A percentile compares a stretch with the other conserved stretches of the same genome.
phyloP scores from a whole-genome alignment of 2,113 vertebrate genomes.

The Melierax canorus region DNA sequence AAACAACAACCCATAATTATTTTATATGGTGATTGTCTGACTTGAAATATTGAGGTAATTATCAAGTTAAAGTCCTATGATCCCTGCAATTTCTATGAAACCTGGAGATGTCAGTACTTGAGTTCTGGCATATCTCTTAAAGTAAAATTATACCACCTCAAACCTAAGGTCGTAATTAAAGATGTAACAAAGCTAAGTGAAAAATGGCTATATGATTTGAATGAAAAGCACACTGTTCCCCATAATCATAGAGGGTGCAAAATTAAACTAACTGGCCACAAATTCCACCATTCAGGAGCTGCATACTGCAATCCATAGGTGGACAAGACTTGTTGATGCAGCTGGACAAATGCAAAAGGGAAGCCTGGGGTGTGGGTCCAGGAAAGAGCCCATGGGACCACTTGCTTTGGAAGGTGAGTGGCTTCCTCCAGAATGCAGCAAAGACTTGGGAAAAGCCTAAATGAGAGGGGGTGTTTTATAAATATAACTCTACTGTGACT shows the following conservation, averaged over 20 bases:
- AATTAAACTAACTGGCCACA: neutral
- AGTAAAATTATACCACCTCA: slow-evolving; percentile 71
- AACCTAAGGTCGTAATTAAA: slow-evolving; percentile 75
- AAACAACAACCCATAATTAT: slow-evolving; percentile 77
- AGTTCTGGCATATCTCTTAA: slow-evolving; percentile 68
- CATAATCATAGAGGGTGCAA: neutral
- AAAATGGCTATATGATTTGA: slow-evolving; percentile 38
- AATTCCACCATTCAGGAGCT: neutral
- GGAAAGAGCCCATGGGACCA: neutral
- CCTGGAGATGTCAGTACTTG: slow-evolving; percentile 58
- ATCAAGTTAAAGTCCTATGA: slow-evolving; percentile 77
- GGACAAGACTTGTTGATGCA: neutral
- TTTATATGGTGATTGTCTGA: slow-evolving; percentile 66
- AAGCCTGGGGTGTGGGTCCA: neutral
- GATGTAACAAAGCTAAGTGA: slow-evolving; percentile 69
- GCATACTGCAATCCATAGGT: accelerated
- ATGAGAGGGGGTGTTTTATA: neutral
- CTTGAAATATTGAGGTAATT: slow-evolving; percentile 77
- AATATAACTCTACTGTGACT: neutral
- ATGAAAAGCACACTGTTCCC: neutral
- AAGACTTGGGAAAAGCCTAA: neutral
- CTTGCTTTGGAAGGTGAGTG: neutral
- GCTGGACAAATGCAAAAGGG: neutral
- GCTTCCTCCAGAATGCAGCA: neutral
- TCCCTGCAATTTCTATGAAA: slow-evolving; percentile 76